Percentiles rank a stretch among this genome's conserved stretches.
Conservation (phyloP, 2,113 vertebrate genomes). For the Cinclus mexicanus region DNA sequence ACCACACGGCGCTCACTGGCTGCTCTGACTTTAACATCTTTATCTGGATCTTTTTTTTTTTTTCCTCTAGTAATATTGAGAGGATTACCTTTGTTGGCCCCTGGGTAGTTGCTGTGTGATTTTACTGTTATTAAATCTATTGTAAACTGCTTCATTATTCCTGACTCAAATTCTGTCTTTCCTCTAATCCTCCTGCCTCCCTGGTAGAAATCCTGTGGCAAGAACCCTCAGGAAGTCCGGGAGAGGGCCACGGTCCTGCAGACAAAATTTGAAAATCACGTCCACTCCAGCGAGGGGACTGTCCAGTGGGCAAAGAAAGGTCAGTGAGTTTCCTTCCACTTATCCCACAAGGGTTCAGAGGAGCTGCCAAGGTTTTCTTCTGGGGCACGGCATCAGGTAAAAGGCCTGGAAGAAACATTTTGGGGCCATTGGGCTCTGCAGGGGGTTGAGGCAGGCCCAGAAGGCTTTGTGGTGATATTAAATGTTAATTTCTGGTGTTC, state of each 20-base stretch:
- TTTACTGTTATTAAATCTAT: constrained; percentile 99
- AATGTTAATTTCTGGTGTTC: constrained; percentile 66
- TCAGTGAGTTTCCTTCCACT: constrained; percentile 39
- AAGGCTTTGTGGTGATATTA: constrained; percentile 72
- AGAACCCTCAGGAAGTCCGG: constrained; percentile 80
- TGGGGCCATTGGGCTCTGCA: background rate
- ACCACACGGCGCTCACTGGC: constrained; percentile 1
- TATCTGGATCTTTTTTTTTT: constrained; percentile 59
- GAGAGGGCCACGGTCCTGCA: constrained; percentile 90
- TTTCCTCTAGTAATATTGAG: constrained; percentile 95
- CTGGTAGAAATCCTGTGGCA: constrained; percentile 75
- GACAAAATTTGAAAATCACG: constrained; percentile 87
- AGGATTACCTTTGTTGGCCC: constrained; percentile 95
- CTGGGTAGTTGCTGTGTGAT: constrained; percentile 94
- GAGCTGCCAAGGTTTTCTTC: background rate
- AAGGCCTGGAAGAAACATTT: constrained; percentile 48
- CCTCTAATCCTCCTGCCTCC: constrained; percentile 67
- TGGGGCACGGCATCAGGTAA: background rate
- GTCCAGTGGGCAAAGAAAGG: constrained; percentile 88
- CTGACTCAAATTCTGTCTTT: constrained; percentile 72
- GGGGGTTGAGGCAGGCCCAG: constrained; percentile 33
- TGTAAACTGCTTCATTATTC: constrained; percentile 95
- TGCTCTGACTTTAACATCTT: constrained; percentile 71
- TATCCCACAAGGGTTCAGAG: background rate
- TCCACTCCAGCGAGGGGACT: constrained; percentile 76